Conservation (phyloP, 1,140 invertebrate species). For the Leptinotarsa texana region DNA sequence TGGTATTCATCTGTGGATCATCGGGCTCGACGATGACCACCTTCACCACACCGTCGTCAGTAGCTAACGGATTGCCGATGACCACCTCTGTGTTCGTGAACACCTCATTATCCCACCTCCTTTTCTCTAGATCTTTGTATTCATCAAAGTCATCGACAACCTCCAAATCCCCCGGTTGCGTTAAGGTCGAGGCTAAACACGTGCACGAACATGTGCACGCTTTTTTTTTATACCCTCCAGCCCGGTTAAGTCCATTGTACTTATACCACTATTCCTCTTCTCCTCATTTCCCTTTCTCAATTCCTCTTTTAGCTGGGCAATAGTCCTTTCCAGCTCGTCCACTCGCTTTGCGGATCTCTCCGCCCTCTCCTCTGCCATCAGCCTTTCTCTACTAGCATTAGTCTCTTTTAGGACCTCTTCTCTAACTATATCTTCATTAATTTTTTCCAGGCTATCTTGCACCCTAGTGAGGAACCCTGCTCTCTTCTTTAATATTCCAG, state of each 20-base stretch:
- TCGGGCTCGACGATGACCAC: conserved; percentile 29
- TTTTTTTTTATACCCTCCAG: neutral
- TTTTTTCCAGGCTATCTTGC: neutral
- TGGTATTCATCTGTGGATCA: conserved; percentile 25
- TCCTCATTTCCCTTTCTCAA: neutral
- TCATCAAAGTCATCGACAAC: neutral
- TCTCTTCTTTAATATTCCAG: neutral
- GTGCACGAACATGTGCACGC: neutral
- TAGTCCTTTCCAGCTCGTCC: neutral
- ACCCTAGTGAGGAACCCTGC: neutral
- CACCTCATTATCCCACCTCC: conserved; percentile 6
- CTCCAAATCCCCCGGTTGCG: neutral
- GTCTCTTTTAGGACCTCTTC: neutral
- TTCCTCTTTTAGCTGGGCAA: neutral
- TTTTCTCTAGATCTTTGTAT: neutral
- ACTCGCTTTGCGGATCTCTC: neutral
- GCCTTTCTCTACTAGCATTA: neutral
- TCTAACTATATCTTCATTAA: neutral
- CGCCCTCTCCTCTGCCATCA: neutral
- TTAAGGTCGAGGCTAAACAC: neutral
- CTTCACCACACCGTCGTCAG: conserved; percentile 20
- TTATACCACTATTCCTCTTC: neutral
- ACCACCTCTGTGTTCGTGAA: conserved; percentile 30
- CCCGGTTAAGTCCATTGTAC: neutral
- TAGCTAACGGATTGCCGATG: conserved; percentile 26